phyloP scores from a whole-genome alignment of 2,888 invertebrate species.

The Tolmerus cingulatus region DNA sequence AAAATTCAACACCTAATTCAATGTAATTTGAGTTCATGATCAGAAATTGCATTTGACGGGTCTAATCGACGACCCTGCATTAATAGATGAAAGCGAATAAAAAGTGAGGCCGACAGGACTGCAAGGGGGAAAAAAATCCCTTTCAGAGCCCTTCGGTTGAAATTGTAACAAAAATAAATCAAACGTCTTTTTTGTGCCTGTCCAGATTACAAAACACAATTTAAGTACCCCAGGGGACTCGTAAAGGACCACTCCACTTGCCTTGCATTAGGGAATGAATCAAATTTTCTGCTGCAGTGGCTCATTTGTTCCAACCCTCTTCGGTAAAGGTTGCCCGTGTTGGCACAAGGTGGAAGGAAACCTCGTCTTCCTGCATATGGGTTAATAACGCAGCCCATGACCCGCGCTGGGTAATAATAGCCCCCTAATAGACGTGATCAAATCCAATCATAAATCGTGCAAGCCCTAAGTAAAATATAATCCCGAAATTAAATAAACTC shows the following conservation, averaged over 20 bases:
- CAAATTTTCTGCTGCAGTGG: constrained; percentile 33
- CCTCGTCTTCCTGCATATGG: background rate
- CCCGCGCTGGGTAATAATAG: constrained; percentile 21
- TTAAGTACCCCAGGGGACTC: constrained; percentile 23
- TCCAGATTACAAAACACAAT: constrained; percentile 33
- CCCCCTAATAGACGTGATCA: constrained; percentile 44
- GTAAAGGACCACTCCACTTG: constrained; percentile 21
- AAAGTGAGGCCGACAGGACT: background rate
- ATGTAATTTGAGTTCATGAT: constrained; percentile 6
- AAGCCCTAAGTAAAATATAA: constrained; percentile 16
- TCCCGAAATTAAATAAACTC: constrained; percentile 41
- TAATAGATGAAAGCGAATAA: background rate
- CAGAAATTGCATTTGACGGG: constrained; percentile 24
- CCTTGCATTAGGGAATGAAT: constrained; percentile 5
- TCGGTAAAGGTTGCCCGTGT: background rate
- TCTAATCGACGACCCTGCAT: background rate
- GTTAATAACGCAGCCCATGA: constrained; percentile 5
- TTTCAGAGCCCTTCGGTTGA: background rate
- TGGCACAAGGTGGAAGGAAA: background rate
- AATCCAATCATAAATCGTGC: constrained; percentile 46
- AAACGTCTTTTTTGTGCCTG: background rate
- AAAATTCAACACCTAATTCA: background rate
- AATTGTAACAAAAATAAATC: constrained; percentile 38
- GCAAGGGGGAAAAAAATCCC: background rate
- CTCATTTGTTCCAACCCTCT: constrained; percentile 30